Percentiles rank a stretch among this genome's conserved stretches.
phyloP scores from a whole-genome alignment of 1,140 invertebrate genomes.

The Ephestia elutella region DNA sequence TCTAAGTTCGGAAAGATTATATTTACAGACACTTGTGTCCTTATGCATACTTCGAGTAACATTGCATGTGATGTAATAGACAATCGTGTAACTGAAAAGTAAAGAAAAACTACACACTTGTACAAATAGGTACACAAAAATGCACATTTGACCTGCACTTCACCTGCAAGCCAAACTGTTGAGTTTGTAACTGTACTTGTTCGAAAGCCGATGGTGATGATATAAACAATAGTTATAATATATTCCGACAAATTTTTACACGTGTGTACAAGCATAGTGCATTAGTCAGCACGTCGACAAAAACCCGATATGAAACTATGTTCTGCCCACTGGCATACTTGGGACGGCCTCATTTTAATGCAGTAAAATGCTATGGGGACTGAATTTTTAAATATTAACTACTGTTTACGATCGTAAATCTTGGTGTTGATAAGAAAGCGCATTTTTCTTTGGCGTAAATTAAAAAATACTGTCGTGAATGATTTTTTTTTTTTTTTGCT shows the following conservation, averaged over 20 bases:
- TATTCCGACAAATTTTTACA: constrained; percentile 29
- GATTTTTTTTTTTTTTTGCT: background rate
- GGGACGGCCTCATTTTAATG: background rate
- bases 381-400: constrained; percentile 5
- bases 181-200: background rate
- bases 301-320: constrained; percentile 9
- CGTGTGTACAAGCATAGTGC: constrained; percentile 26
- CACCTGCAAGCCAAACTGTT: background rate
- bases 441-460: background rate
- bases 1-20: too few relatives aligned
- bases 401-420: constrained; percentile 1
- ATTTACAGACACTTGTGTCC: too few relatives aligned
- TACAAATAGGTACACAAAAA: background rate
- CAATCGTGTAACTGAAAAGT: background rate
- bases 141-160: background rate
- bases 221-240: constrained; percentile 25
- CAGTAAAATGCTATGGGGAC: background rate
- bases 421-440: background rate
- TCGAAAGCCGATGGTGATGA: background rate
- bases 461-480: too few relatives aligned
- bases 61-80: too few relatives aligned
- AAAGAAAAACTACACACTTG: background rate
- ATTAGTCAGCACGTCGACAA: constrained; percentile 19
- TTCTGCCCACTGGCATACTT: background rate
- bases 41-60: too few relatives aligned